Conservation (phyloP, 2,797 vertebrate genomes). For the Clarias pachynema region DNA sequence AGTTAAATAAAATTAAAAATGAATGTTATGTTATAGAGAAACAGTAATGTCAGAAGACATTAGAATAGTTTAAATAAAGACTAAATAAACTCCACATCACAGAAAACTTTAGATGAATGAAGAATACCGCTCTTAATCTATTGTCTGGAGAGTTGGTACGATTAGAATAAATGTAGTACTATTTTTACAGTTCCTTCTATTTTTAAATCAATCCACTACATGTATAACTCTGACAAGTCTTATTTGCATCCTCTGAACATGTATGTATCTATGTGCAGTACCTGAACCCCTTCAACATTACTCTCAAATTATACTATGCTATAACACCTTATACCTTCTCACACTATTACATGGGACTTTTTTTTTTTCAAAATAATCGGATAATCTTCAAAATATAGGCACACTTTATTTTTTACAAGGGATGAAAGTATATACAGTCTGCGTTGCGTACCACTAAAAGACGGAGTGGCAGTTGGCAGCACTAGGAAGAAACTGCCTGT, state of each 20-base stretch:
- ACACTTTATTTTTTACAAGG: background rate
- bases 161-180: background rate
- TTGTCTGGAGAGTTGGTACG: background rate
- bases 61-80: background rate
- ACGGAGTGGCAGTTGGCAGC: too few species aligned
- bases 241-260: background rate
- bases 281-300: background rate
- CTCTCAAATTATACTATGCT: too few species aligned
- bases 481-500: too few species aligned
- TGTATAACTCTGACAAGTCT: background rate
- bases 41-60: background rate
- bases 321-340: too few species aligned
- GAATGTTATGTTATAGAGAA: background rate
- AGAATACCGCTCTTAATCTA: background rate
- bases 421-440: too few species aligned
- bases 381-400: background rate
- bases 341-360: too few species aligned
- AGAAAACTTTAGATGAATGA: background rate
- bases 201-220: background rate
- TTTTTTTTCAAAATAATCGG: too few species aligned
- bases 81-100: background rate
- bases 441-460: too few species aligned
- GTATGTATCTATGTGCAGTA: too few species aligned
- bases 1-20: background rate
- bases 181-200: too few species aligned